Conservation (phyloP, 2,888 invertebrate species). For the Coelinius sp. region DNA sequence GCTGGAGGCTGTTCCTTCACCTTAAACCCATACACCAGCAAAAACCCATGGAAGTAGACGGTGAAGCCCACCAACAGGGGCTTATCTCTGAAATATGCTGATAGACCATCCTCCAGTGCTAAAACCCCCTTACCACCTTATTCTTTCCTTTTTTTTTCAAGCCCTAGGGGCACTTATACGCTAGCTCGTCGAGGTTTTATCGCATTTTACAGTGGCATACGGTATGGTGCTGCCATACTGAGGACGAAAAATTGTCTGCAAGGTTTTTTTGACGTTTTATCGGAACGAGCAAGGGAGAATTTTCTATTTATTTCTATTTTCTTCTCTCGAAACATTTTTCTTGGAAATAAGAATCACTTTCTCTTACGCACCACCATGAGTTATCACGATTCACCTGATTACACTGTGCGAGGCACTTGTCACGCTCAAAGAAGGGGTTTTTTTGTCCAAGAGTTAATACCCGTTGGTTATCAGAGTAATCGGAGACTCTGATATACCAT, state of each 20-base stretch:
- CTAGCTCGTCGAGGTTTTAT: constrained; percentile 56
- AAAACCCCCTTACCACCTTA: constrained; percentile 31
- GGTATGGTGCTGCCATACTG: background rate
- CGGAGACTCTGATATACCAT: constrained; percentile 51
- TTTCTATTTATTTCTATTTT: constrained; percentile 36
- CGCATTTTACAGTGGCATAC: constrained; percentile 42
- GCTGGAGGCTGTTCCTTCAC: constrained; percentile 52
- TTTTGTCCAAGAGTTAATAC: constrained; percentile 65
- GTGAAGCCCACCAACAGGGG: constrained; percentile 45
- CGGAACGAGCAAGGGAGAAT: constrained; percentile 25
- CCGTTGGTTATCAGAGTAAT: constrained; percentile 68
- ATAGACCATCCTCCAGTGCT: constrained; percentile 61
- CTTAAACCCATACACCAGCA: constrained; percentile 40
- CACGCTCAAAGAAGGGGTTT: no score
- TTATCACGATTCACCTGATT: no score
- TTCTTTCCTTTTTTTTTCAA: constrained; percentile 30
- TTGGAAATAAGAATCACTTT: constrained; percentile 4
- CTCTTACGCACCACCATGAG: constrained; percentile 33
- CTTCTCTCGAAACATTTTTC: background rate
- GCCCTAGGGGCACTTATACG: constrained; percentile 42
- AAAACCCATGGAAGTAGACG: constrained; percentile 47
- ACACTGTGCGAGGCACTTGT: no score
- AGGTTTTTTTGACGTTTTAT: constrained; percentile 53
- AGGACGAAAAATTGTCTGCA: constrained; percentile 56
- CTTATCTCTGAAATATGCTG: constrained; percentile 71